Conservation (phyloP, 2,797 vertebrate species). For the Microcaecilia unicolor region DNA sequence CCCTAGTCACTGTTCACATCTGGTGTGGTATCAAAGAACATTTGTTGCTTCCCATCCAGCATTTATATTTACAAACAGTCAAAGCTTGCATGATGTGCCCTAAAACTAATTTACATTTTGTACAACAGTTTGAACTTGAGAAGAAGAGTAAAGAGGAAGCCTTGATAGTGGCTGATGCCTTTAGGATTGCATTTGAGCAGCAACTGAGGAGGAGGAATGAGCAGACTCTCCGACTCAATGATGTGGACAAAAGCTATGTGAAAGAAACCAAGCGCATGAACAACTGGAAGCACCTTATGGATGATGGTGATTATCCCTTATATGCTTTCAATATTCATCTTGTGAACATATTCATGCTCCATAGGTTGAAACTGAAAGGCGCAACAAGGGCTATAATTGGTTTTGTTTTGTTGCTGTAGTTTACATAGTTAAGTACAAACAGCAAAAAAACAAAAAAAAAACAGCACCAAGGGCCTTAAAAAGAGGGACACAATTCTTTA, state of each 20-base stretch:
- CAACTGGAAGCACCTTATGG: constrained; percentile 43
- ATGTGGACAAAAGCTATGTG: constrained; percentile 41
- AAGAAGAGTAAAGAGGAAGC: constrained; percentile 76
- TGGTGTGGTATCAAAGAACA: not conserved
- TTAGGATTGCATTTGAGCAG: constrained; percentile 87
- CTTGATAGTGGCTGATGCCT: constrained; percentile 74
- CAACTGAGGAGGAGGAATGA: constrained; percentile 76
- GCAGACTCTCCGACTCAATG: constrained; percentile 61
- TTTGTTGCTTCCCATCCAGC: too few species aligned
- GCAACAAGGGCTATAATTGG: too few species aligned
- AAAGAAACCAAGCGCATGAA: constrained; percentile 36
- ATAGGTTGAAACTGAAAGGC: too few species aligned
- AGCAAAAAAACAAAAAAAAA: too few species aligned
- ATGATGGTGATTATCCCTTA: constrained; percentile 50
- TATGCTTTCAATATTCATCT: too few species aligned
- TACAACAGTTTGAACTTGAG: constrained; percentile 60
- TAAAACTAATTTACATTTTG: constrained; percentile 12
- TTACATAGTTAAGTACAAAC: too few species aligned
- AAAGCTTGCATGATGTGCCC: not conserved
- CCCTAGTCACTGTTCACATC: too few species aligned
- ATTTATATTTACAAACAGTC: too few species aligned
- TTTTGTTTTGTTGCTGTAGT: too few species aligned
- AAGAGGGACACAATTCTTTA: too few species aligned
- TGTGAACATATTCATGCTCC: too few species aligned
- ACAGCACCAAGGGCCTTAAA: too few species aligned